Evolutionary conservation across 2,797 vertebrate genomes (phyloP).

Genomic region (Sebastes hopkinsi): DNA sequence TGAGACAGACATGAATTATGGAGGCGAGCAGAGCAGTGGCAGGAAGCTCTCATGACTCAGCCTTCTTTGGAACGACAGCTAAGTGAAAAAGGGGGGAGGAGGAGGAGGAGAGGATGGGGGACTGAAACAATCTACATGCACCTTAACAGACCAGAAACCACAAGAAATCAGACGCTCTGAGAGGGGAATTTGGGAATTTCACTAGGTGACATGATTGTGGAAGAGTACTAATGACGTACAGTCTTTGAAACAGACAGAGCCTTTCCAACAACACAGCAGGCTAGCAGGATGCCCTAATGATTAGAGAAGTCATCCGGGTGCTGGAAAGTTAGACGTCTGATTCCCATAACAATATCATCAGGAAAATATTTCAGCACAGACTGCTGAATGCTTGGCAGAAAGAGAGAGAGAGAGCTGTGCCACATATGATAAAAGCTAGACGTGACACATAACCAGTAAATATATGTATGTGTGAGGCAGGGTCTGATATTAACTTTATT

Average conservation of each 20-base stretch:
- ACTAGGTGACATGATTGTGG: not conserved
- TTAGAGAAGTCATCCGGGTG: not conserved
- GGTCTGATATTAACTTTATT: not conserved
- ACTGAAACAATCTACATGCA: slow-evolving; percentile 18
- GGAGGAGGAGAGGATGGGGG: not conserved
- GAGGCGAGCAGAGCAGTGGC: slow-evolving; percentile 67
- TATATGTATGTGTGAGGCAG: not conserved
- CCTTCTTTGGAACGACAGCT: slow-evolving; percentile 67
- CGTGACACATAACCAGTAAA: not conserved
- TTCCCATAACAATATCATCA: not conserved
- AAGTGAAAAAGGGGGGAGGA: slow-evolving; percentile 36
- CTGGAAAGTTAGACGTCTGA: slow-evolving; percentile 7
- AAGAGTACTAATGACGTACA: not conserved
- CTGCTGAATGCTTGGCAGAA: not conserved
- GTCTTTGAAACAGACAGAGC: not conserved
- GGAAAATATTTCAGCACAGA: not conserved
- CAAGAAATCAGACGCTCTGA: not conserved
- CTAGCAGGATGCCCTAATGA: not conserved
- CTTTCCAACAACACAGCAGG: slow-evolving; percentile 1
- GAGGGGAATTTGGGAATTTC: slow-evolving; percentile 29
- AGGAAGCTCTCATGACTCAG: slow-evolving; percentile 77
- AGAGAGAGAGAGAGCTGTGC: not conserved
- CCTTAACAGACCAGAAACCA: slow-evolving; percentile 36
- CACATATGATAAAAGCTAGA: not conserved
- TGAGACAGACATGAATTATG: slow-evolving; percentile 70